Conservation (phyloP, 2,797 vertebrate species). For the Pseudochromis fuscus region DNA sequence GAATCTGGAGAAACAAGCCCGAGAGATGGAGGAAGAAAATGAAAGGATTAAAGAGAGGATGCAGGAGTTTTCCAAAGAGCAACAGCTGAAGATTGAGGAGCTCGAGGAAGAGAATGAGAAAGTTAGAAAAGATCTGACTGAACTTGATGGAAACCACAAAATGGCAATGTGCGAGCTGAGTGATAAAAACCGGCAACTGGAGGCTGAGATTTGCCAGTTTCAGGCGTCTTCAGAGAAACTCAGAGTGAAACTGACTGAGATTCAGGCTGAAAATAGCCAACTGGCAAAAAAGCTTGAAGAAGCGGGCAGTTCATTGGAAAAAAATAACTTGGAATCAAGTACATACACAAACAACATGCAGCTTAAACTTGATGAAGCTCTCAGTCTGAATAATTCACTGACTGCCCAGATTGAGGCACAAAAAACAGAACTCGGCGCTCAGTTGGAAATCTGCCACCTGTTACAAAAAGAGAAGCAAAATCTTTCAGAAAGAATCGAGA, state of each 20-base stretch:
- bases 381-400: slow-evolving; percentile 82
- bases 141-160: slow-evolving; percentile 71
- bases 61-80: slow-evolving; percentile 77
- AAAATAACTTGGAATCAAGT: slow-evolving; percentile 81
- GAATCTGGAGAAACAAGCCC: slow-evolving; percentile 73
- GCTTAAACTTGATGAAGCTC: slow-evolving; percentile 80
- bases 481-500: slow-evolving; percentile 74
- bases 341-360: slow-evolving; percentile 80
- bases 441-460: slow-evolving; percentile 76
- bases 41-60: slow-evolving; percentile 81
- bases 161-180: slow-evolving; percentile 64
- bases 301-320: slow-evolving; percentile 75
- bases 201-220: slow-evolving; percentile 78
- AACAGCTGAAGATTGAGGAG: slow-evolving; percentile 78
- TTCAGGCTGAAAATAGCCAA: slow-evolving; percentile 80
- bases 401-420: slow-evolving; percentile 80
- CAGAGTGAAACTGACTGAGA: slow-evolving; percentile 70
- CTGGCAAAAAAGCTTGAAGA: slow-evolving; percentile 78
- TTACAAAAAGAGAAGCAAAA: slow-evolving; percentile 79
- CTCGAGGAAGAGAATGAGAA: slow-evolving; percentile 83
- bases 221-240: slow-evolving; percentile 80
- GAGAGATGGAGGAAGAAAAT: slow-evolving; percentile 81
- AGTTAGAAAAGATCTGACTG: slow-evolving; percentile 72
- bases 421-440: slow-evolving; percentile 81
- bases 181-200: slow-evolving; percentile 77